Percentiles rank a stretch among this genome's conserved stretches.
These are phyloP conservation scores for Tylochromis polylepis DNA, from an alignment of 2,113 vertebrate species.

Conservation along the genomic window DNA sequence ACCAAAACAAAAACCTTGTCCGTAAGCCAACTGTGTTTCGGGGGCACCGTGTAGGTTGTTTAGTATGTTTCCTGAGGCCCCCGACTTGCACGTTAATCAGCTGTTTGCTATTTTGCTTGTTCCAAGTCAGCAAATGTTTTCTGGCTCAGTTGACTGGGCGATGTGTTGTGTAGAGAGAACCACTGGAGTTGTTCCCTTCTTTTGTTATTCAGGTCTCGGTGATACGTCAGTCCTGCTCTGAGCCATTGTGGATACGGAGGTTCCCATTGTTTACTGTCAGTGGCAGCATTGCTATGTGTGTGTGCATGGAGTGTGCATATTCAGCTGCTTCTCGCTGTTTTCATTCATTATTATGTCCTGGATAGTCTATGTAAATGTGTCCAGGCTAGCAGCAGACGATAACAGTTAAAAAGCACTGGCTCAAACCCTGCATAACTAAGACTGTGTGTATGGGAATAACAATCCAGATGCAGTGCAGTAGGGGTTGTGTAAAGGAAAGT, in stretches of 20 bases:
- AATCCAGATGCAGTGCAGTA: conserved; percentile 5
- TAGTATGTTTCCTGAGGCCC: conserved; percentile 35
- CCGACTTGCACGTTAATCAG: background rate
- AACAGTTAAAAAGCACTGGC: background rate
- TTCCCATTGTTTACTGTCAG: conserved; percentile 36
- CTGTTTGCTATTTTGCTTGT: conserved; percentile 43
- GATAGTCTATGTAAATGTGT: conserved; percentile 10
- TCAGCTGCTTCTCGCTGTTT: conserved; percentile 13
- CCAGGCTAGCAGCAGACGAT: background rate
- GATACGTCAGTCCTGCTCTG: conserved; percentile 37
- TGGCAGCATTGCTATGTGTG: background rate
- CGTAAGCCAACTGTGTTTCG: conserved; percentile 32
- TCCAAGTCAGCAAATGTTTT: conserved; percentile 65
- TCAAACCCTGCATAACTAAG: background rate
- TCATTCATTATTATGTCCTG: background rate
- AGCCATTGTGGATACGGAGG: background rate
- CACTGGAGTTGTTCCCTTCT: conserved; percentile 20
- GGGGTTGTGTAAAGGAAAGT: background rate
- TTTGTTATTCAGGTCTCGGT: conserved; percentile 32
- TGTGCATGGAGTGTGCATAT: conserved; percentile 16
- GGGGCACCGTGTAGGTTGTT: conserved; percentile 34
- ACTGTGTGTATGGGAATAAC: conserved; percentile 4
- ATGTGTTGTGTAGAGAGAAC: conserved; percentile 26
- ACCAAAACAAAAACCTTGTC: conserved; percentile 4
- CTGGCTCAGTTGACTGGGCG: conserved; percentile 12